These are phyloP conservation scores for Limnephilus auricula DNA, from an alignment of 2,888 invertebrate species.

Conservation along the genomic window DNA sequence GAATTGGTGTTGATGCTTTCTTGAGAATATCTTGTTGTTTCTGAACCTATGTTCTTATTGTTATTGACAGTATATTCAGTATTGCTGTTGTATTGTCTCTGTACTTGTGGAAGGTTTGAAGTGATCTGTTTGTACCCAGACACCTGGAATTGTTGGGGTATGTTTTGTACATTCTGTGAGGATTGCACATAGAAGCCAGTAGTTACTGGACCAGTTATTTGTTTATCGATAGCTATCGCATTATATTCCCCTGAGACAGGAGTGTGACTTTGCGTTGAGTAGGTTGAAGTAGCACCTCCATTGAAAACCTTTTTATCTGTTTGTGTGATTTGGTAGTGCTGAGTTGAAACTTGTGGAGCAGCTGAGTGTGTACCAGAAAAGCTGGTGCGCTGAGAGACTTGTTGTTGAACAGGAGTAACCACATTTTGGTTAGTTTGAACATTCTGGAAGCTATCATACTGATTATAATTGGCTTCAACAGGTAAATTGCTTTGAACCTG, in stretches of 20 bases:
- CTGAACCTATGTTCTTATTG: neutral
- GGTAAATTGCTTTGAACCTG: conserved; percentile 29
- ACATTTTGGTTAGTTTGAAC: conserved; percentile 40
- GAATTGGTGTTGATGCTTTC: neutral
- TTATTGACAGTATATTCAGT: neutral
- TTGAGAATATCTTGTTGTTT: conserved; percentile 8
- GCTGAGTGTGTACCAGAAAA: conserved; percentile 12
- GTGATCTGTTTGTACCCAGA: neutral
- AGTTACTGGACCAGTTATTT: conserved; percentile 20
- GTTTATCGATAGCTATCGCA: neutral
- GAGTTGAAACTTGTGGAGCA: conserved; percentile 24
- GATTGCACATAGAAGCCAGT: conserved; percentile 38
- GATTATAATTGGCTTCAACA: neutral
- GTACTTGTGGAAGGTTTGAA: neutral
- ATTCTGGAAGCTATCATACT: conserved; percentile 17
- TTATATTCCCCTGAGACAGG: neutral
- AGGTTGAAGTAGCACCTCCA: neutral
- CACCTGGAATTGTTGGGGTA: neutral
- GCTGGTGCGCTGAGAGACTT: conserved; percentile 13
- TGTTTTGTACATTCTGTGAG: conserved; percentile 33
- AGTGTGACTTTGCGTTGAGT: neutral
- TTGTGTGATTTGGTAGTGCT: conserved; percentile 23
- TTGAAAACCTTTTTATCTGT: neutral
- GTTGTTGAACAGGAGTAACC: conserved; percentile 20
- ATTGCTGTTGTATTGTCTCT: conserved; percentile 2